Evolutionary conservation across 2,113 vertebrate genomes (phyloP).

Genomic region (Blennius ocellaris): DNA sequence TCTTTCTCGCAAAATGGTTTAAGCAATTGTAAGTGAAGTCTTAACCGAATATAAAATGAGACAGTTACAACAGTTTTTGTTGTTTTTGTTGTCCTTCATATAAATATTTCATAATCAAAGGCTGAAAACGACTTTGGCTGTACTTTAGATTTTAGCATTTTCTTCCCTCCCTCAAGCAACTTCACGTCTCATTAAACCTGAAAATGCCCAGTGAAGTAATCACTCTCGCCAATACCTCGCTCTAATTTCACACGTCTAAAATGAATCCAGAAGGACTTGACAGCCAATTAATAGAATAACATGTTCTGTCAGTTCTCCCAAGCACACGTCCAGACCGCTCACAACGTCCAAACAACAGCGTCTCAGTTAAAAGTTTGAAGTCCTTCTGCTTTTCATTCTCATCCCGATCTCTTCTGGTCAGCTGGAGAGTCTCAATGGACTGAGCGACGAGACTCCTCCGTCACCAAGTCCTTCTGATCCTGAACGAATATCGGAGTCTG

Average conservation of each 20-base stretch:
- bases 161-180: background rate
- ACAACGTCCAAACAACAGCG: background rate
- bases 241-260: slow-evolving; percentile 42
- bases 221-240: slow-evolving; percentile 4
- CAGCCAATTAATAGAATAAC: slow-evolving; percentile 57
- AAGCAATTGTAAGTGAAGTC: no score
- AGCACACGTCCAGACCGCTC: slow-evolving; percentile 1
- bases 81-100: no score
- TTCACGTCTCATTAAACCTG: slow-evolving; percentile 29
- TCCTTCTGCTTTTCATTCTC: background rate
- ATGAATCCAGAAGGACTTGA: slow-evolving; percentile 38
- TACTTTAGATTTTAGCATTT: background rate
- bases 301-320: slow-evolving; percentile 16
- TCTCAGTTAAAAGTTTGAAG: background rate
- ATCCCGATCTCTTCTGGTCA: slow-evolving; percentile 20
- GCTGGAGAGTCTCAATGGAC: slow-evolving; percentile 58
- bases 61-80: background rate
- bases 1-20: no score
- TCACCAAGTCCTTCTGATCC: slow-evolving; percentile 58
- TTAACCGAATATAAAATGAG: background rate
- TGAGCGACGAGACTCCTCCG: slow-evolving; percentile 53
- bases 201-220: slow-evolving; percentile 9
- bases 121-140: background rate
- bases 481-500: slow-evolving; percentile 47
- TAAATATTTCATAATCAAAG: background rate